Percentiles rank a stretch among this genome's conserved stretches.
These are phyloP conservation scores for Chionodraco myersi DNA, from an alignment of 2,113 vertebrate genomes.

Conservation along the genomic window DNA sequence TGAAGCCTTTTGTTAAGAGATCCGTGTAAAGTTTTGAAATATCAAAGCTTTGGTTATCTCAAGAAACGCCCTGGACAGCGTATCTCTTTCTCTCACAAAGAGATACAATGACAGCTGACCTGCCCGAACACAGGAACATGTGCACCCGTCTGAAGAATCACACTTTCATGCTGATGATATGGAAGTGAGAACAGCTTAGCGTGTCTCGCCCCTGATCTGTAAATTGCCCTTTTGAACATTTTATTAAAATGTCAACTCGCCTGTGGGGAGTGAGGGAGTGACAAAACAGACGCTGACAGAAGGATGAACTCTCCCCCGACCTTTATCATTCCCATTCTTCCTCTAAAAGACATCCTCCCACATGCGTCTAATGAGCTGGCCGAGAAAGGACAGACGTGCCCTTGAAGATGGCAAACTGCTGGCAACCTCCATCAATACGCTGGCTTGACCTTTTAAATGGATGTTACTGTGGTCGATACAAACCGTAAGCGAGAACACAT, in stretches of 20 bases:
- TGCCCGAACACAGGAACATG: neutral
- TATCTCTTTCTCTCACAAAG: no score
- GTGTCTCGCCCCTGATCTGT: conserved; percentile 33
- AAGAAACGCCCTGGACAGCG: conserved; percentile 16
- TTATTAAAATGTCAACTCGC: conserved; percentile 71
- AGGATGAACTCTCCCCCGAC: conserved; percentile 39
- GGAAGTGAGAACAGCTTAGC: conserved; percentile 13
- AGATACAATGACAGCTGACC: neutral
- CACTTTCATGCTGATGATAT: conserved; percentile 8
- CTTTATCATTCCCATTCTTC: conserved; percentile 56
- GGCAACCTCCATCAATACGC: neutral
- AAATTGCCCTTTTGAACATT: conserved; percentile 71
- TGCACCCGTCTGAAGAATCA: neutral
- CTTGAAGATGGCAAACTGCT: conserved; percentile 13
- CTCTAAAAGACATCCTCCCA: conserved; percentile 1
- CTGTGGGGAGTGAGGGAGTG: conserved; percentile 40
- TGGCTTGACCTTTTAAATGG: conserved; percentile 23
- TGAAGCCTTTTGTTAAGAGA: conserved; percentile 21
- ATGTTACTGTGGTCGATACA: neutral
- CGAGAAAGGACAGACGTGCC: neutral
- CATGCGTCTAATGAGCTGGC: conserved; percentile 33
- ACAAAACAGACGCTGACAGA: conserved; percentile 45
- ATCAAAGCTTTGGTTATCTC: conserved; percentile 23
- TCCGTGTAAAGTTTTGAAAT: conserved; percentile 20
- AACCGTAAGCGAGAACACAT: neutral